A percentile compares a stretch with the other conserved stretches of the same genome.
Evolutionary conservation across 2,888 invertebrate species (phyloP).

Genomic region (Aleiodes leptofemur): DNA sequence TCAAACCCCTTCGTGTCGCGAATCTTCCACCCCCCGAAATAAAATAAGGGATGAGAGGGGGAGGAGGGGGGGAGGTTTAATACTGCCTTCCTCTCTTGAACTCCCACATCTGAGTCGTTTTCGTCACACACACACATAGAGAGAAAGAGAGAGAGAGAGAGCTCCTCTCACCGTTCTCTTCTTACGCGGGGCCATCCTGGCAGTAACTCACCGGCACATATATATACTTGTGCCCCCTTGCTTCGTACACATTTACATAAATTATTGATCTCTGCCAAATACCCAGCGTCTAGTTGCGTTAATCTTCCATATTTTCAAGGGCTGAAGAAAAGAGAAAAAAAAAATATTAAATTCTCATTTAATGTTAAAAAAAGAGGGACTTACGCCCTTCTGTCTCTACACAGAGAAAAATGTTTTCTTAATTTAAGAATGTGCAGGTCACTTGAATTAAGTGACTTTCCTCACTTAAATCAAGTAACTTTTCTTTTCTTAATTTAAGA

Average conservation of each 20-base stretch:
- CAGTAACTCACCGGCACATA: constrained; percentile 74
- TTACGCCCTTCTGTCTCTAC: too few species aligned
- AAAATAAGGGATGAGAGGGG: constrained; percentile 10
- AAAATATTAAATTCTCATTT: too few species aligned
- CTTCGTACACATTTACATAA: constrained; percentile 75
- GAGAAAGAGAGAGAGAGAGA: constrained; percentile 5
- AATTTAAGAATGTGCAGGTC: too few species aligned
- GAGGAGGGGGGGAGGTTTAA: constrained; percentile 10
- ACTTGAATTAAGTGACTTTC: too few species aligned
- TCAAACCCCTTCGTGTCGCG: constrained; percentile 74
- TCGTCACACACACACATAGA: constrained; percentile 55
- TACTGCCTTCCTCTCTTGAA: constrained; percentile 50
- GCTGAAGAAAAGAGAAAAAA: background rate
- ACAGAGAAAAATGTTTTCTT: too few species aligned
- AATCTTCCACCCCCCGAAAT: constrained; percentile 61
- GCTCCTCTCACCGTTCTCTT: constrained; percentile 58
- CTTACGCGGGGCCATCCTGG: constrained; percentile 59
- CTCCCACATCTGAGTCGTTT: constrained; percentile 56
- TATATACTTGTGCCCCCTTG: constrained; percentile 70
- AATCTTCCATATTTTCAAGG: background rate
- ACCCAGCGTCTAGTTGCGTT: constrained; percentile 45
- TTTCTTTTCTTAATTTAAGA: too few species aligned
- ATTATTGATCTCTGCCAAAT: constrained; percentile 75
- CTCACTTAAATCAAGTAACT: too few species aligned
- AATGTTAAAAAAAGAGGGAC: too few species aligned